Conservation (phyloP, 2,888 invertebrate species). For the Chirona hameri region DNA sequence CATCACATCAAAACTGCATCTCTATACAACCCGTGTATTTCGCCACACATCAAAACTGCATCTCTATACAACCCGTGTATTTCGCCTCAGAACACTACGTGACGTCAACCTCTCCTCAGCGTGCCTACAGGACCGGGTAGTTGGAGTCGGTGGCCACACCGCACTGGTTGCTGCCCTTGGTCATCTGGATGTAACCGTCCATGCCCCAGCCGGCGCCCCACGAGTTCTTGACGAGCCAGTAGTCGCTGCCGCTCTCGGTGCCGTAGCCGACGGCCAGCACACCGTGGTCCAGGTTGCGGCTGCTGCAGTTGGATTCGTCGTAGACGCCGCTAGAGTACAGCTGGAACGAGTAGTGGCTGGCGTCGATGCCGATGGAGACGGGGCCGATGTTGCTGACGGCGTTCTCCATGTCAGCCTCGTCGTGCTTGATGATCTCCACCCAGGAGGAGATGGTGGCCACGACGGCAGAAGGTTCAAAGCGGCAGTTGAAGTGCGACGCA, state of each 20-base stretch:
- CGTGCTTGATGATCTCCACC: conserved; percentile 67
- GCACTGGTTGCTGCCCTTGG: conserved; percentile 77
- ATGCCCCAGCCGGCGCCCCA: conserved; percentile 80
- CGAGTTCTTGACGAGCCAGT: conserved; percentile 85
- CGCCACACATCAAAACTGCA: too few relatives aligned
- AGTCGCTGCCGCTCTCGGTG: conserved; percentile 54
- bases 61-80: too few relatives aligned
- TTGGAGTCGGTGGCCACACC: conserved; percentile 72
- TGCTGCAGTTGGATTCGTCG: conserved; percentile 68
- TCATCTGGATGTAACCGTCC: conserved; percentile 81
- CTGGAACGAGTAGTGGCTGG: conserved; percentile 77
- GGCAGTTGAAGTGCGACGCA: conserved; percentile 51
- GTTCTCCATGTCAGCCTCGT: conserved; percentile 66
- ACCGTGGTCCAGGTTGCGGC: conserved; percentile 77
- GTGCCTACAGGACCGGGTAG: not conserved
- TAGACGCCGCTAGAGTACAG: conserved; percentile 57
- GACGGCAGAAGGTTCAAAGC: conserved; percentile 51
- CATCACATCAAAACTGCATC: too few relatives aligned
- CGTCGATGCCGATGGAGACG: conserved; percentile 83
- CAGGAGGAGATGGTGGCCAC: conserved; percentile 82
- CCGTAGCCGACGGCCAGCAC: conserved; percentile 73
- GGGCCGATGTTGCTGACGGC: conserved; percentile 80
- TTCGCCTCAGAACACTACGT: too few relatives aligned
- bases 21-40: too few relatives aligned
- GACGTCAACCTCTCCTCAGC: too few relatives aligned